phyloP scores from a whole-genome alignment of 2,888 invertebrate species.

The Isoperla grammatica region DNA sequence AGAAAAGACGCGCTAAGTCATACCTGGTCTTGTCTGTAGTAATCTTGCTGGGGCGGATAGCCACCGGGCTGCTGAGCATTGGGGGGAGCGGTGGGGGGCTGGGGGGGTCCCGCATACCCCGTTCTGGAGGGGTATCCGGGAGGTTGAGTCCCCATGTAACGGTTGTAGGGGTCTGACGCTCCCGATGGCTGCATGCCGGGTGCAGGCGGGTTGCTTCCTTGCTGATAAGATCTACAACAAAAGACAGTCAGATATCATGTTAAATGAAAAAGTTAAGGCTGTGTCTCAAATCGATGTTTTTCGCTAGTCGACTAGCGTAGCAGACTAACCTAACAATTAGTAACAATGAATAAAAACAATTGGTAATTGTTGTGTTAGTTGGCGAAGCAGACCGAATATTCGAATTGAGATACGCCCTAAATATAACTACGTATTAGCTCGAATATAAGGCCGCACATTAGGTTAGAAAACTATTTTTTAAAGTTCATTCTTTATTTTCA shows the following conservation, averaged over 20 bases:
- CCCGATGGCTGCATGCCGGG: conserved; percentile 25
- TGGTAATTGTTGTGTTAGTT: too few species aligned
- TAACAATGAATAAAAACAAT: too few species aligned
- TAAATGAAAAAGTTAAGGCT: background rate
- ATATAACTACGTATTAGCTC: too few species aligned
- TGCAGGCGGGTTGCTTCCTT: conserved; percentile 40
- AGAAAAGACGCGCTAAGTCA: too few species aligned
- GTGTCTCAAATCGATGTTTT: too few species aligned
- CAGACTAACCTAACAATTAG: too few species aligned
- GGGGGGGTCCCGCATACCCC: conserved; percentile 32
- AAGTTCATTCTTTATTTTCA: too few species aligned
- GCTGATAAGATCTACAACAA: conserved; percentile 41
- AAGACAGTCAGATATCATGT: background rate
- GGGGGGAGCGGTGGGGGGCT: conserved; percentile 64
- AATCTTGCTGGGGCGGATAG: conserved; percentile 43
- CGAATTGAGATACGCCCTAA: too few species aligned
- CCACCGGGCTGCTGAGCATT: conserved; percentile 33
- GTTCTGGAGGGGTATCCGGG: conserved; percentile 36
- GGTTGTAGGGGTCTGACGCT: conserved; percentile 42
- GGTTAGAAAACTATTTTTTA: too few species aligned
- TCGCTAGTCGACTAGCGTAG: too few species aligned
- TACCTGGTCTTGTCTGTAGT: conserved; percentile 55
- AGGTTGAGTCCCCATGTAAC: conserved; percentile 39
- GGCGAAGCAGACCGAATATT: too few species aligned
- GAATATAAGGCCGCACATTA: too few species aligned